Evolutionary conservation across 2,797 vertebrate species (phyloP).

Genomic region (Liasis olivaceus): DNA sequence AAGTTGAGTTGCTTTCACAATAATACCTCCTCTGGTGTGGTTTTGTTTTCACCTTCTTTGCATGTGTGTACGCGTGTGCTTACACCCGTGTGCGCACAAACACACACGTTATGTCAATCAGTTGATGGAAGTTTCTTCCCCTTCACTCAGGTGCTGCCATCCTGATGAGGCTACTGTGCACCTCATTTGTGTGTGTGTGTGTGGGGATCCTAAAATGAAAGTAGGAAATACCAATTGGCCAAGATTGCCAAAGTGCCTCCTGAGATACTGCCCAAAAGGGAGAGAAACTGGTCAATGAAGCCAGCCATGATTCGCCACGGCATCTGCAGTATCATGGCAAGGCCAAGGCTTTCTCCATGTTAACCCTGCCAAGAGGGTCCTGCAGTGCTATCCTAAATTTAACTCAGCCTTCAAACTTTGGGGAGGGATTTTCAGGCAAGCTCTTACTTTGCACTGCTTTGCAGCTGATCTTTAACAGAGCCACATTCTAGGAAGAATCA

Average conservation of each 20-base stretch:
- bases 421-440: not conserved
- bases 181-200: not conserved
- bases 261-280: not conserved
- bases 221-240: not conserved
- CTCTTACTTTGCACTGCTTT: not conserved
- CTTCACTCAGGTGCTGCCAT: not conserved
- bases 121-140: not conserved
- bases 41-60: not conserved
- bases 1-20: not conserved
- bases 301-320: not conserved
- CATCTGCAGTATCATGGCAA: not conserved
- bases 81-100: not conserved
- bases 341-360: not conserved
- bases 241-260: not conserved
- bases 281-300: not conserved
- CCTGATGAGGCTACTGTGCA: not conserved
- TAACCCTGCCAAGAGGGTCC: not conserved
- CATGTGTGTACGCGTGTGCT: no score
- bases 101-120: not conserved
- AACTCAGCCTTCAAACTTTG: not conserved
- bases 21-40: not conserved
- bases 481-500: not conserved
- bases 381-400: not conserved
- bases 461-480: not conserved
- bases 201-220: not conserved